Evolutionary conservation across 2,797 vertebrate species (phyloP).

Genomic region (Coregonus suidteri): DNA sequence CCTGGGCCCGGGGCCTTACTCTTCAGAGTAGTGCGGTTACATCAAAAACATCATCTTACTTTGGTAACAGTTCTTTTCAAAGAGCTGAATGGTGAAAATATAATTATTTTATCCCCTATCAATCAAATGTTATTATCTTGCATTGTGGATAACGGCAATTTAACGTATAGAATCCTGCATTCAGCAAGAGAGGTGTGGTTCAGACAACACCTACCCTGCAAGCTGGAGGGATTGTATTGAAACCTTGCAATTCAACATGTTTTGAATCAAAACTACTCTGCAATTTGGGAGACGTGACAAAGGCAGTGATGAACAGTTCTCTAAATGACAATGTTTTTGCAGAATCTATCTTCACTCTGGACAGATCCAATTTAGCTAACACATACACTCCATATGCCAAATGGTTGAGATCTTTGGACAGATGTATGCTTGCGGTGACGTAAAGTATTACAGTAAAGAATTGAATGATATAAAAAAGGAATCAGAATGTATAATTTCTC

Average conservation of each 20-base stretch:
- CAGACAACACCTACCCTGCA: slow-evolving; percentile 14
- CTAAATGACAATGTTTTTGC: background rate
- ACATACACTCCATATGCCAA: background rate
- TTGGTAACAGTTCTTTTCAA: background rate
- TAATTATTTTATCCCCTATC: background rate
- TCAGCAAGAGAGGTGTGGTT: slow-evolving; percentile 22
- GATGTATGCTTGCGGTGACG: background rate
- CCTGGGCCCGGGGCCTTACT: background rate
- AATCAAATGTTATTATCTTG: background rate
- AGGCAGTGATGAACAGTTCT: slow-evolving; percentile 9
- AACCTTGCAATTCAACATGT: slow-evolving; percentile 9
- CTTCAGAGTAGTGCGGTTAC: background rate
- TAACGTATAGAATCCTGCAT: slow-evolving; percentile 11
- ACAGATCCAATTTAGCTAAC: background rate
- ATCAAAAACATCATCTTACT: background rate
- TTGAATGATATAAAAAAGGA: background rate
- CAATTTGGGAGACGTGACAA: slow-evolving; percentile 43
- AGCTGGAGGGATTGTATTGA: slow-evolving; percentile 13
- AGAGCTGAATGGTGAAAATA: background rate
- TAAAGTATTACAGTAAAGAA: too few relatives aligned
- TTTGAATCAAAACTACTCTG: slow-evolving; percentile 25
- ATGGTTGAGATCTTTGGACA: too few relatives aligned
- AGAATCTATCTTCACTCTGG: slow-evolving; percentile 16
- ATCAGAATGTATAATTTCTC: background rate
- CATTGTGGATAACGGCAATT: background rate